phyloP scores from a whole-genome alignment of 2,888 invertebrate species.

The Trisateles emortualis region DNA sequence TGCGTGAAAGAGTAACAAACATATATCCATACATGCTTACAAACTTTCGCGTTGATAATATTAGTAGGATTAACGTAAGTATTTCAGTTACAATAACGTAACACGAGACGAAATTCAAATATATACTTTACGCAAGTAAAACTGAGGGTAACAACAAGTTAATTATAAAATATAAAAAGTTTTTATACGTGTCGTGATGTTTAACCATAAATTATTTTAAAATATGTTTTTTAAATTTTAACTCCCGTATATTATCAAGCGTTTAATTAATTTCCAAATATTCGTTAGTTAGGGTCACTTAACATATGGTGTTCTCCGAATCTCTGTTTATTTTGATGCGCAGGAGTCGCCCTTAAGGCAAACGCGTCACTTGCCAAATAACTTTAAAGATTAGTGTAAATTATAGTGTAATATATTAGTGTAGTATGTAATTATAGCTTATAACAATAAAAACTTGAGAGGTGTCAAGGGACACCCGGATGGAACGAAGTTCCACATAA shows the following conservation, averaged over 20 bases:
- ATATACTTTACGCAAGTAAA: too few relatives aligned
- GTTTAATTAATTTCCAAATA: constrained; percentile 45
- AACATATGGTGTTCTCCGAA: constrained; percentile 44
- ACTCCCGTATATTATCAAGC: constrained; percentile 38
- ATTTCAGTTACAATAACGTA: too few relatives aligned
- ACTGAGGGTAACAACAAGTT: constrained; percentile 35
- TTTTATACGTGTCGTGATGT: constrained; percentile 41
- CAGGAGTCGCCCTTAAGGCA: constrained; percentile 18
- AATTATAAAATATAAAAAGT: constrained; percentile 25
- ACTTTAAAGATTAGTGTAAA: background rate
- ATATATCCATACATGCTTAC: too few relatives aligned
- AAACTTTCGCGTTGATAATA: too few relatives aligned
- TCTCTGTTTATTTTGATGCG: constrained; percentile 24
- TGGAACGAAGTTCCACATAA: too few relatives aligned
- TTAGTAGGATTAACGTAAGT: too few relatives aligned
- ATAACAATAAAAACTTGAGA: too few relatives aligned
- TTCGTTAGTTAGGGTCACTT: constrained; percentile 34
- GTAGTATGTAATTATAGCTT: too few relatives aligned
- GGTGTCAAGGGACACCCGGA: too few relatives aligned
- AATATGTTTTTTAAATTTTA: constrained; percentile 47
- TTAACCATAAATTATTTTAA: constrained; percentile 47
- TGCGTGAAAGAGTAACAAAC: too few relatives aligned
- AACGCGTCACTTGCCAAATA: background rate
- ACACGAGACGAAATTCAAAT: too few relatives aligned
- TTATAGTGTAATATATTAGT: too few relatives aligned